Evolutionary conservation across 1,140 invertebrate species (phyloP), one percentile per base, ranked within the genome.

Genomic region (Caerostris extrusa): DNA sequence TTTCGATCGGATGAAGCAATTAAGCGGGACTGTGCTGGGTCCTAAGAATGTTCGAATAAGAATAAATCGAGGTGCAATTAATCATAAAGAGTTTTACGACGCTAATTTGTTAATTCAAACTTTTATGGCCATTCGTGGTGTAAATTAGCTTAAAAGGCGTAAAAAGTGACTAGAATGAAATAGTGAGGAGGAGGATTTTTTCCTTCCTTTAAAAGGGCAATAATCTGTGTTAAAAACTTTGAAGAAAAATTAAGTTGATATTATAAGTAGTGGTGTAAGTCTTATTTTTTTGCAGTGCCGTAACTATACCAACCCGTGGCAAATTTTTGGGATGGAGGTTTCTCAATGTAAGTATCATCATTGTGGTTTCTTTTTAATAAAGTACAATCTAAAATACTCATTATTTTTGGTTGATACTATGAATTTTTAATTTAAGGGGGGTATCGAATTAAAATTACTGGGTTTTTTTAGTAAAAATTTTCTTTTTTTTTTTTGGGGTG

Each of bases 81-180:
- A 89, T 89, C 87, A 89, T 89, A 89, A 34, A 7, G 58, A 56
- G 3, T 17, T 57, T 89, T 50, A 19, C 12, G 58, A 17, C 53
- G 55, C 61, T 89, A 89, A 89, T 89, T 89, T 64, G 87, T 67
- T 55, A 89, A 89, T 89, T 89, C 87, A 55, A 71, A 89, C 58
- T 67, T 89, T 69, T 89, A 89, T 64, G 87, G 87, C 14, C 87
- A 89, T 53, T 57, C 14, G n/a, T 14, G 60, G 58, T 71, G 64
- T 69, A 71, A 71, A 89, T 89, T 61, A 61, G 34, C 50, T 89
- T 71, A 17, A 64, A 87, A 60, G 85, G n/a, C 50, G 87, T 55
- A 64, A 64, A 55, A 67, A 87, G 53, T 3, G 19, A 7, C 5
- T 50, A 3, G 8, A 2, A 5, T 5, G 4, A 53, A 61, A 64